These are phyloP conservation scores for Drosophila repletoides DNA, from an alignment of 1,140 invertebrate genomes.

Conservation along the genomic window DNA sequence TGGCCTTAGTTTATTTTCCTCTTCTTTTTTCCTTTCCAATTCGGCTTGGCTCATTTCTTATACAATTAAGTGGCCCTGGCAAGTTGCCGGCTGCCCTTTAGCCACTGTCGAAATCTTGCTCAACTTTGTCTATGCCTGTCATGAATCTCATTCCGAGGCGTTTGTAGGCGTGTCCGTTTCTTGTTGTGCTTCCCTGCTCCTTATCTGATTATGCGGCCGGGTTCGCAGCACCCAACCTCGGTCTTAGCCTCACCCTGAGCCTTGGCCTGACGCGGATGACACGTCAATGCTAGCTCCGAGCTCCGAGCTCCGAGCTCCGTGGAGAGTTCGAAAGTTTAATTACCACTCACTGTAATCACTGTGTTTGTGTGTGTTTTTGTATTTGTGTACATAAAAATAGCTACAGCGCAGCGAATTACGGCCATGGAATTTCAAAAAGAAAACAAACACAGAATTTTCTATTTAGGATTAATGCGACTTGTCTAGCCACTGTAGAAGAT, in stretches of 20 bases:
- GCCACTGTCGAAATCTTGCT: slow-evolving; percentile 47
- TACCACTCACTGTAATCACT: slow-evolving; percentile 70
- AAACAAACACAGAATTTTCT: slow-evolving; percentile 15
- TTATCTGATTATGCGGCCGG: slow-evolving; percentile 71
- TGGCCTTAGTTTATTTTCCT: slow-evolving; percentile 3
- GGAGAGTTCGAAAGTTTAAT: slow-evolving; percentile 80
- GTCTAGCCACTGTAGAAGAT: not conserved
- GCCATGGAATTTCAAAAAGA: slow-evolving; percentile 19
- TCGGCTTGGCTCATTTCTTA: slow-evolving; percentile 67
- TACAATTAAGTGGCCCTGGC: slow-evolving; percentile 73
- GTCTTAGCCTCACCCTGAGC: slow-evolving; percentile 8
- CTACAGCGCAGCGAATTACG: slow-evolving; percentile 30
- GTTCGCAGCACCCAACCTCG: slow-evolving; percentile 6
- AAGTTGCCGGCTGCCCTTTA: slow-evolving; percentile 36
- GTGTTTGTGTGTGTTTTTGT: slow-evolving; percentile 17
- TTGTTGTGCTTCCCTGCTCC: slow-evolving; percentile 46
- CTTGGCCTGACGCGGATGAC: slow-evolving; percentile 49
- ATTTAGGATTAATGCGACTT: not conserved
- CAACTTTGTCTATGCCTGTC: slow-evolving; percentile 73
- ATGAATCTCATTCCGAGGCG: slow-evolving; percentile 62
- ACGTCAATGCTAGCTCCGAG: slow-evolving; percentile 68
- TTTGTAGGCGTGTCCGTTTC: slow-evolving; percentile 47
- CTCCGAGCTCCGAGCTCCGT: too few species aligned
- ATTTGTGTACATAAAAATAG: slow-evolving; percentile 40
- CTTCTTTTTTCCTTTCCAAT: not conserved